These are phyloP conservation scores for Falco novaeseelandiae DNA, from an alignment of 2,797 vertebrate species.

Conservation along the genomic window DNA sequence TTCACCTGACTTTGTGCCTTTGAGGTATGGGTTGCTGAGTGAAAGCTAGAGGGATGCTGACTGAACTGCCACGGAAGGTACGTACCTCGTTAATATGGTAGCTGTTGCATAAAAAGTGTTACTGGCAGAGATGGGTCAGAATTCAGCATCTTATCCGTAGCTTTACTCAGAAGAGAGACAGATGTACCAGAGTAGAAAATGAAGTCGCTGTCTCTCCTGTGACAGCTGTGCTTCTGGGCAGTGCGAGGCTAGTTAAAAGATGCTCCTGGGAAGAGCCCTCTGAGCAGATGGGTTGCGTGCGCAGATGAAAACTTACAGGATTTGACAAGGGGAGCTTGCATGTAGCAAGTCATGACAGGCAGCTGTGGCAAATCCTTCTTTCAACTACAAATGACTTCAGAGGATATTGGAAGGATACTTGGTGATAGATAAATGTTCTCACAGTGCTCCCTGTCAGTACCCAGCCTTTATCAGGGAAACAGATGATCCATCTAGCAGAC, in stretches of 20 bases:
- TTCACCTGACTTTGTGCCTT: background rate
- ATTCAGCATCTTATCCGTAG: background rate
- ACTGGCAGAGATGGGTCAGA: background rate
- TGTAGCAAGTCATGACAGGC: background rate
- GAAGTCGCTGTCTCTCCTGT: fast-evolving
- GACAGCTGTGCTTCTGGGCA: background rate
- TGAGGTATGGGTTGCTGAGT: background rate
- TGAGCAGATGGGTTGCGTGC: background rate
- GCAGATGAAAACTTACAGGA: background rate
- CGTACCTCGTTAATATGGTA: background rate
- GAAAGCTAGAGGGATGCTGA: background rate
- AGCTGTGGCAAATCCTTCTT: background rate
- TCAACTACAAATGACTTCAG: background rate
- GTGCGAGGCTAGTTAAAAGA: background rate
- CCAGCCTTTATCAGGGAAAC: background rate
- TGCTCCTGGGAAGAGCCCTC: background rate
- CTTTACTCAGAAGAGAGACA: background rate
- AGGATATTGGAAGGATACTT: background rate
- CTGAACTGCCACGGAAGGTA: background rate
- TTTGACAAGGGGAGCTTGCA: background rate
- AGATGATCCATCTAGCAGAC: background rate
- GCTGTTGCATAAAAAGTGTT: background rate
- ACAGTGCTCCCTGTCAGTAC: background rate
- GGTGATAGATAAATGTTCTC: background rate
- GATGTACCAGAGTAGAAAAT: background rate